Evolutionary conservation across 2,113 vertebrate species (phyloP).

Genomic region (Percina caprodes): DNA sequence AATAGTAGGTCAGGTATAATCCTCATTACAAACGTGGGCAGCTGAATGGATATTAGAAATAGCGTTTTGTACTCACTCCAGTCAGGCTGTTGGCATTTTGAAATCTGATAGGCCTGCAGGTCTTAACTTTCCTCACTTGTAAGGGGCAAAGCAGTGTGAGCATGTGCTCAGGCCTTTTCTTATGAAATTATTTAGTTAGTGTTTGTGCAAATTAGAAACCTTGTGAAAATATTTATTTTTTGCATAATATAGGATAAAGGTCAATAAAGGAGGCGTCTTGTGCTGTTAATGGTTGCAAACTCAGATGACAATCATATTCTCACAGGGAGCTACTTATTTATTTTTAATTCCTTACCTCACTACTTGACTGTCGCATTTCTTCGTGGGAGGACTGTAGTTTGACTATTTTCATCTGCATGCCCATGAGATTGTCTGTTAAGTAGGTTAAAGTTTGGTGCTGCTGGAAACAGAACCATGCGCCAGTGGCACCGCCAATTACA

Average conservation of each 20-base stretch:
- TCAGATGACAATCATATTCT: neutral
- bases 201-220: neutral
- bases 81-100: conserved; percentile 55
- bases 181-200: neutral
- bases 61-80: conserved; percentile 64
- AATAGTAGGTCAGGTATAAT: conserved; percentile 44
- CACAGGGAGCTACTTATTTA: too few species aligned
- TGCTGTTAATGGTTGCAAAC: neutral
- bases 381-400: conserved; percentile 78
- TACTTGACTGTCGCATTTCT: conserved; percentile 68
- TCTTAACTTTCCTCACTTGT: conserved; percentile 53
- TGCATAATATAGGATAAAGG: neutral
- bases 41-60: conserved; percentile 73
- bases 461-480: conserved; percentile 80
- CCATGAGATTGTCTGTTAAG: conserved; percentile 76
- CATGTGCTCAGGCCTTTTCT: conserved; percentile 25
- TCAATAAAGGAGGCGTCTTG: neutral
- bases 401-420: conserved; percentile 79
- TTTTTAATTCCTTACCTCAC: conserved; percentile 69
- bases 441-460: conserved; percentile 80
- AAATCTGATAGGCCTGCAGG: conserved; percentile 70
- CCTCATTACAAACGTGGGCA: conserved; percentile 57
- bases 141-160: conserved; percentile 7
- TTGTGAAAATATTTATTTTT: neutral
- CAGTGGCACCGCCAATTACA: conserved; percentile 56